Evolutionary conservation across 1,140 invertebrate genomes (phyloP).

Genomic region (Drosophila yakuba): DNA sequence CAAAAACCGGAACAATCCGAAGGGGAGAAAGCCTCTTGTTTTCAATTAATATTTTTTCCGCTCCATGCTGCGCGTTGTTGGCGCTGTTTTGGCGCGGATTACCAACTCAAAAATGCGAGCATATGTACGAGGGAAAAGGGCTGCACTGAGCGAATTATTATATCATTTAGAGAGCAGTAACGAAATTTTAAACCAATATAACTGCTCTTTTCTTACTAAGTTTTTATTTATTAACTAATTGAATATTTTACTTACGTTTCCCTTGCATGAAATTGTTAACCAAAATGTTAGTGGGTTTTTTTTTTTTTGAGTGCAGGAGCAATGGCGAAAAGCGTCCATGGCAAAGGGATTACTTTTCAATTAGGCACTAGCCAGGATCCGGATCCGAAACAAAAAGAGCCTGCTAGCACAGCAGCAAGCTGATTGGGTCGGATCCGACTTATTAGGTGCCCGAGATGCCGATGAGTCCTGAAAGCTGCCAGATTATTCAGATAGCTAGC

Average conservation of each 20-base stretch:
- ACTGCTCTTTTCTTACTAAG: too few species aligned
- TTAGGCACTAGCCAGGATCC: conserved; percentile 37
- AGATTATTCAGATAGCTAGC: too few species aligned
- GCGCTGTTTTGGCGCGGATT: conserved; percentile 58
- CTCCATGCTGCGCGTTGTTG: conserved; percentile 9
- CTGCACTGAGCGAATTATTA: neutral
- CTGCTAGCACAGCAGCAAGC: neutral
- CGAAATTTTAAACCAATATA: too few species aligned
- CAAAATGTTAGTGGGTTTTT: neutral
- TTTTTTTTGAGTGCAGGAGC: neutral
- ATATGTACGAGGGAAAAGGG: conserved; percentile 7
- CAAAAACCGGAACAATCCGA: conserved; percentile 30
- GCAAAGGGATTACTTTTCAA: conserved; percentile 66
- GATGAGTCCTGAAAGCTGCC: too few species aligned
- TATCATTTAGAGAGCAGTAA: too few species aligned
- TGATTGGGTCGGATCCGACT: conserved; percentile 42
- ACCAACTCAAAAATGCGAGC: conserved; percentile 63
- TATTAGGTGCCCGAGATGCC: conserved; percentile 13
- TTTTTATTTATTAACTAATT: too few species aligned
- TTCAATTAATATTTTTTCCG: conserved; percentile 14
- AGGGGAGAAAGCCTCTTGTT: conserved; percentile 19
- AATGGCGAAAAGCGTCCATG: conserved; percentile 15
- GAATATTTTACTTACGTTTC: too few species aligned
- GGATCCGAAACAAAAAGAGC: conserved; percentile 12
- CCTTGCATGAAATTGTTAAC: neutral